Conservation (phyloP, 1,140 invertebrate species). For the Schlechtendalia chinensis region DNA sequence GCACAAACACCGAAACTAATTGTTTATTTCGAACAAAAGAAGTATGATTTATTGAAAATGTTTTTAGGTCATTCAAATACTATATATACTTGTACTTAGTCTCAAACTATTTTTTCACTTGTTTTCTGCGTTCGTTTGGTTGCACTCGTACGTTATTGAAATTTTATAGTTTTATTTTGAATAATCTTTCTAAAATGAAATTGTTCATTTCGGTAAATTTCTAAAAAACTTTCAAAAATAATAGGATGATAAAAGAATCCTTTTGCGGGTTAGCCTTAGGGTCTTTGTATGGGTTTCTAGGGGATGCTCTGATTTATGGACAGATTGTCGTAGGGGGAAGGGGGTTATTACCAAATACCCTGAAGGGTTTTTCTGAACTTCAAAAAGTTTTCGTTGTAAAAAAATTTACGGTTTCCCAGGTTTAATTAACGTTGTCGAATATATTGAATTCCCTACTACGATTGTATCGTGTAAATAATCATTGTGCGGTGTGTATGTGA, state of each 20-base stretch:
- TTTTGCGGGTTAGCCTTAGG: neutral
- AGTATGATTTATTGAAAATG: neutral
- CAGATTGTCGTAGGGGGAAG: neutral
- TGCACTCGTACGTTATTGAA: neutral
- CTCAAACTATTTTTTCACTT: too few relatives aligned
- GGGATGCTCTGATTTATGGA: slow-evolving; percentile 39
- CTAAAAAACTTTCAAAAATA: slow-evolving; percentile 26
- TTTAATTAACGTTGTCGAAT: slow-evolving; percentile 35
- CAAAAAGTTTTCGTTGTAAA: slow-evolving; percentile 27
- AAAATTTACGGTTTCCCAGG: slow-evolving; percentile 6
- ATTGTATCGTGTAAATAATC: neutral
- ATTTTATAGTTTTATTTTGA: too few relatives aligned
- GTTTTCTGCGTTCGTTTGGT: neutral
- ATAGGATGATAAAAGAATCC: slow-evolving; percentile 42
- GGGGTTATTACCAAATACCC: slow-evolving; percentile 33
- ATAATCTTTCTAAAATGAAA: neutral
- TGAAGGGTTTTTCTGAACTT: slow-evolving; percentile 7
- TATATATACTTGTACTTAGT: neutral
- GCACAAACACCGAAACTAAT: neutral
- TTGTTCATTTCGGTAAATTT: neutral
- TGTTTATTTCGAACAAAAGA: neutral
- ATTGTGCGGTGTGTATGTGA: neutral
- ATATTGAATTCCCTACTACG: neutral
- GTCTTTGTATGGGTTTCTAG: slow-evolving; percentile 16
- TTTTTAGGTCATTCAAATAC: neutral